Evolutionary conservation across 2,113 vertebrate species (phyloP).

Genomic region (Zosterops pallidus): DNA sequence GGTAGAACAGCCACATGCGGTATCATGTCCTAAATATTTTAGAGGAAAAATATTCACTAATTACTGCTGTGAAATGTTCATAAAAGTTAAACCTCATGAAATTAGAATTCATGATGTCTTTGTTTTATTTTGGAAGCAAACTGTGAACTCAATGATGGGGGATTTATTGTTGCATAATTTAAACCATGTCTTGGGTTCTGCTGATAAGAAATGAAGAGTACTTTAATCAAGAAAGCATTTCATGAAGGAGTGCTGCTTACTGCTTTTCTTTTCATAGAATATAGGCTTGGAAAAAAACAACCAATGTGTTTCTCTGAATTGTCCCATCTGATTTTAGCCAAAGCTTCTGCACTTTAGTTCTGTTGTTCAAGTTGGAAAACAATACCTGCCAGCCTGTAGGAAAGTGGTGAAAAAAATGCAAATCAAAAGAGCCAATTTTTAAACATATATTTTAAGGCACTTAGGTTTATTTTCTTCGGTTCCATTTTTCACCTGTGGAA

Average conservation of each 20-base stretch:
- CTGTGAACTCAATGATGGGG: background rate
- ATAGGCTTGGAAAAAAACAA: background rate
- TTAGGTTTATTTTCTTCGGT: background rate
- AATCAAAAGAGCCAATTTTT: background rate
- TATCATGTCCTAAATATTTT: background rate
- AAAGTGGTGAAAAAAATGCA: background rate
- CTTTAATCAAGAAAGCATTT: background rate
- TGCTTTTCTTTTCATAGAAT: background rate
- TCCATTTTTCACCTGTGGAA: background rate
- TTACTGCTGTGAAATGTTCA: background rate
- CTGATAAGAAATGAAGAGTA: background rate
- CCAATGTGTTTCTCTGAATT: background rate
- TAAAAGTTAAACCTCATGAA: background rate
- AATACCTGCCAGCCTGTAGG: background rate
- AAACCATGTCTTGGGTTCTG: background rate
- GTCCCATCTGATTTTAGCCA: background rate
- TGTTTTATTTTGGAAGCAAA: background rate
- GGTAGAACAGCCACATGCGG: background rate
- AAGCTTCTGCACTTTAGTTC: background rate
- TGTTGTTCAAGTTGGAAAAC: background rate
- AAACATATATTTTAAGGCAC: background rate
- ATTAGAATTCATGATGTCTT: background rate
- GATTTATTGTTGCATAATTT: background rate
- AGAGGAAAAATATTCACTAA: background rate
- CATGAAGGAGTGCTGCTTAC: background rate